phyloP scores from a whole-genome alignment of 2,888 invertebrate species.

The Lasiommata megera region DNA sequence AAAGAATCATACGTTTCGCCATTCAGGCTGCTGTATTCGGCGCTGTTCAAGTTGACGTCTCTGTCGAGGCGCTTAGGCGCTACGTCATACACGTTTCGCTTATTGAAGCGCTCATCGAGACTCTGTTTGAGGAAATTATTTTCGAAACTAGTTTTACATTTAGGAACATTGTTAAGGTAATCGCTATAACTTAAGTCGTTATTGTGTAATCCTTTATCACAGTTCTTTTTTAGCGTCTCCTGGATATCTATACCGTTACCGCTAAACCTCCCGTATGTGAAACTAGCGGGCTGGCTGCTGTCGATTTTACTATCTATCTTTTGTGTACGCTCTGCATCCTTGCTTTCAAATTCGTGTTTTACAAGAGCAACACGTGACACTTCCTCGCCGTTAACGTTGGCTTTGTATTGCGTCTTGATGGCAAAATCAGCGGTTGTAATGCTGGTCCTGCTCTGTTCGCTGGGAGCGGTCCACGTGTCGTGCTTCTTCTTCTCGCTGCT shows the following conservation, averaged over 20 bases:
- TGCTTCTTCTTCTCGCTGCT: constrained; percentile 70
- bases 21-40: constrained; percentile 71
- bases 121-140: constrained; percentile 75
- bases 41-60: constrained; percentile 68
- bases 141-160: constrained; percentile 78
- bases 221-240: constrained; percentile 76
- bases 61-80: constrained; percentile 66
- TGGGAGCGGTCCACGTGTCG: constrained; percentile 71
- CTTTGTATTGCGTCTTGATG: constrained; percentile 54
- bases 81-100: constrained; percentile 71
- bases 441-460: constrained; percentile 61
- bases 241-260: constrained; percentile 73
- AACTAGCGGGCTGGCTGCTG: constrained; percentile 60
- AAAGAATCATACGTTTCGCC: constrained; percentile 75
- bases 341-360: constrained; percentile 72
- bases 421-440: constrained; percentile 63
- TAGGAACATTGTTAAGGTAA: constrained; percentile 78
- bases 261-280: constrained; percentile 60
- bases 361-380: constrained; percentile 66
- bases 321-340: constrained; percentile 61
- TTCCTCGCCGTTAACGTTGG: constrained; percentile 53
- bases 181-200: constrained; percentile 73
- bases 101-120: constrained; percentile 69
- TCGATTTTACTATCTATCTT: constrained; percentile 56
- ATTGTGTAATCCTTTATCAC: constrained; percentile 78